Percentiles rank a stretch among this genome's conserved stretches.
Evolutionary conservation across 2,797 vertebrate genomes (phyloP).

Genomic region (Thamnophis elegans): DNA sequence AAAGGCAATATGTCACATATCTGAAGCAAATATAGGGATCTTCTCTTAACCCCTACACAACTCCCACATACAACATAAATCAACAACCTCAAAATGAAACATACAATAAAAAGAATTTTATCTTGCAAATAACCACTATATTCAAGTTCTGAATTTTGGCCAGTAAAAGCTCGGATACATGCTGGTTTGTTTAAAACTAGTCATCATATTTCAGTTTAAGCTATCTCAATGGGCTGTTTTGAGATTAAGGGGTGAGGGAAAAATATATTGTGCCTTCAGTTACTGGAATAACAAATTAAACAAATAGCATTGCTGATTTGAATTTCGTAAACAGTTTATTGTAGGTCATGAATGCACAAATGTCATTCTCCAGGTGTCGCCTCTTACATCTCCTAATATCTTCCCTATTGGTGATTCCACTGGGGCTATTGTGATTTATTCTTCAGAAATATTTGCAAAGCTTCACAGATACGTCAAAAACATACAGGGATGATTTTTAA

Average conservation of each 20-base stretch:
- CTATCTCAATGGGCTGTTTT: background rate
- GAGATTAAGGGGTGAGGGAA: background rate
- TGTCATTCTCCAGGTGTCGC: background rate
- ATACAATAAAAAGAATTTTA: background rate
- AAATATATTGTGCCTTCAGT: background rate
- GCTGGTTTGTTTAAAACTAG: background rate
- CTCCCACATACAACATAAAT: rapidly evolving
- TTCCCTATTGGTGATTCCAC: background rate
- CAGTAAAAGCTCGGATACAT: background rate
- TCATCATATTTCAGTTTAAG: background rate
- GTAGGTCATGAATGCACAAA: background rate
- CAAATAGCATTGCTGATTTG: background rate
- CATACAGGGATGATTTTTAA: background rate
- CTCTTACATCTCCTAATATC: background rate
- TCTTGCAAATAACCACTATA: background rate
- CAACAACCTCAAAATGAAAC: rapidly evolving
- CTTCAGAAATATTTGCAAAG: background rate
- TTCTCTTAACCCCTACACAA: background rate
- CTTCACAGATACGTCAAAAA: background rate
- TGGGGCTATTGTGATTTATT: background rate
- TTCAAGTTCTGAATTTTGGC: background rate
- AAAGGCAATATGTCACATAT: background rate
- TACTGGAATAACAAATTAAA: background rate
- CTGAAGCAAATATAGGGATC: background rate
- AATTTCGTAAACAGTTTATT: slow-evolving; percentile 32